phyloP scores from a whole-genome alignment of 1,140 invertebrate genomes.

The Sitodiplosis mosellana region DNA sequence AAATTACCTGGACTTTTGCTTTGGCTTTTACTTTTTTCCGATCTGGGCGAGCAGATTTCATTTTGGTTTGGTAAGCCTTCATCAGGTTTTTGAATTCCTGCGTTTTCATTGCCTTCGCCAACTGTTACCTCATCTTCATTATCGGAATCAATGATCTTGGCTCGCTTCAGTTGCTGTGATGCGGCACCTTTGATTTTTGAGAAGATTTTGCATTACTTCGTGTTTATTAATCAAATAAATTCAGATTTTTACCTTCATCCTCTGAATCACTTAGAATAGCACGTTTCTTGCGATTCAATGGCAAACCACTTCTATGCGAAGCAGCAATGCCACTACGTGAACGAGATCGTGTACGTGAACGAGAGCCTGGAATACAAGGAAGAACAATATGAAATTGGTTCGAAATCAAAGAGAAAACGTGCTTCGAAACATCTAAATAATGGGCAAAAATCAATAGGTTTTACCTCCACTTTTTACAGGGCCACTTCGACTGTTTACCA shows the following conservation, averaged over 20 bases:
- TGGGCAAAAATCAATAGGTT: conserved; percentile 6
- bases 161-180: conserved; percentile 18
- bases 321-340: conserved; percentile 11
- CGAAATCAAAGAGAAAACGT: conserved; percentile 25
- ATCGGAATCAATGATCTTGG: conserved; percentile 29
- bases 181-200: background rate
- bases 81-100: conserved; percentile 32
- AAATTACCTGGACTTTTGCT: no score
- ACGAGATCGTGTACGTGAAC: no score
- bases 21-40: no score
- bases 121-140: conserved; percentile 25
- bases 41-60: no score
- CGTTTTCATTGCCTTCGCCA: conserved; percentile 24
- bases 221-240: conserved; percentile 6
- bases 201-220: no score
- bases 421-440: conserved; percentile 15
- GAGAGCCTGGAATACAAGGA: no score
- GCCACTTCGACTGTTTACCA: conserved; percentile 28
- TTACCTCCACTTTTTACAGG: no score
- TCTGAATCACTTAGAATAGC: conserved; percentile 35
- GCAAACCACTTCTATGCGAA: conserved; percentile 7
- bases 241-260: conserved; percentile 20
- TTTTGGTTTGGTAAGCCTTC: conserved; percentile 16
- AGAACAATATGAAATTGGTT: no score
- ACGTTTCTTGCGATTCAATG: conserved; percentile 20